Base-by-base conservation (phyloP, 2,113 vertebrate genomes). In the Clinocottus analis region DNA sequence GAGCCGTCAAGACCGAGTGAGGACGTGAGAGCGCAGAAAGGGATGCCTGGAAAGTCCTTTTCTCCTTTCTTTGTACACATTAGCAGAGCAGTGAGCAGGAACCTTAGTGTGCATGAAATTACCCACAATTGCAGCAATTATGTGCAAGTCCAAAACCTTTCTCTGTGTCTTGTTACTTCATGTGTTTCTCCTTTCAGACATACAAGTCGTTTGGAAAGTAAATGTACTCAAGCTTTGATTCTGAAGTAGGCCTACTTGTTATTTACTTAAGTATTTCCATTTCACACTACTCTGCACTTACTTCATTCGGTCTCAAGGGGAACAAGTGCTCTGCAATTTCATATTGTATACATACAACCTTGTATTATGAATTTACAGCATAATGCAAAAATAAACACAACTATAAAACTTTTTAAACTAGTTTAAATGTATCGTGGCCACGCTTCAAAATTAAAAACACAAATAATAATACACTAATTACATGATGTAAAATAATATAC, bases 121-220 rank as follows among this genome's bases (percentile, higher is more conserved):
- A 78, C 85, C 87, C 79, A 74, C 84, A 73, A 83, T 81, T 85
- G 85, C 80, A 82, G 79, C 75, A 86, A 85, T 86, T 83, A 90
- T 72, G 64, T 70, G 65, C 65, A 58, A 72, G 70, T 83, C 66
- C 51, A 67, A 75, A 84, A 84, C 67, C 80, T 85, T 85, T 79
- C 78, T 72, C 69, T 64, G 55, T 73, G 19, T 45, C 68, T 71
- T 73, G 66, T 85, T 71, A 75, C 56, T 76, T 78, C 43, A 66
- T 74, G 41, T 5, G 13, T 71, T 31, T 69, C 65, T 59, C 45
- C 25, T 19, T 68, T 80, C 27, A 73, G 35, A 80, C 35, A 78
- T 72, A 37, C 9, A 12, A 66, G 51, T 7, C 14, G 29, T 16
- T 47, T 58, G 49, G 12, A 67, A 86, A 78, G 53, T 53, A 71